Evolutionary conservation across 2,797 vertebrate genomes (phyloP).

Genomic region (Rousettus madagascariensis): DNA sequence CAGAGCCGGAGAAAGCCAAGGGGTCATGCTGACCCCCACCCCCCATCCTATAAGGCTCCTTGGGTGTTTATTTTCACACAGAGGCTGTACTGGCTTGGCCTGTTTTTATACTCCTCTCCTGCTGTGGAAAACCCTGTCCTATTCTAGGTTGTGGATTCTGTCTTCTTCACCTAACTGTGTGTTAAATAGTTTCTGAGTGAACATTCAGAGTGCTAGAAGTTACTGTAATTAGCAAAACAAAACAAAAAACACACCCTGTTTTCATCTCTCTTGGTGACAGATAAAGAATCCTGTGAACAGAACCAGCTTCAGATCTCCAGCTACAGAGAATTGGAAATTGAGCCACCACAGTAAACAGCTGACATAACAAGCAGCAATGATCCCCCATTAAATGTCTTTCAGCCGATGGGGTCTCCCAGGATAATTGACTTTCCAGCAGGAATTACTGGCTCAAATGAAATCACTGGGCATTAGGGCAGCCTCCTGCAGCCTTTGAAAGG

Average conservation of each 20-base stretch:
- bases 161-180: slow-evolving; percentile 16
- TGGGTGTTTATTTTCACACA: slow-evolving; percentile 67
- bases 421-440: slow-evolving; percentile 86
- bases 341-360: slow-evolving; percentile 81
- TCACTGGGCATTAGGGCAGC: slow-evolving; percentile 82
- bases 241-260: neutral
- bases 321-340: slow-evolving; percentile 69
- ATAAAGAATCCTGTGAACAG: slow-evolving; percentile 64
- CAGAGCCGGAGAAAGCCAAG: neutral
- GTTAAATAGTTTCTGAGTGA: slow-evolving; percentile 45
- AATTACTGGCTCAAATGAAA: slow-evolving; percentile 85
- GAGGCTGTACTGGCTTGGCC: neutral
- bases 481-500: slow-evolving; percentile 68
- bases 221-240: slow-evolving; percentile 59
- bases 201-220: slow-evolving; percentile 61
- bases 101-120: slow-evolving; percentile 58
- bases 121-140: slow-evolving; percentile 20
- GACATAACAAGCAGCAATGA: slow-evolving; percentile 83
- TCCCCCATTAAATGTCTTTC: slow-evolving; percentile 82
- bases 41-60: neutral
- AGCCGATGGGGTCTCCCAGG: slow-evolving; percentile 74
- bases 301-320: slow-evolving; percentile 54
- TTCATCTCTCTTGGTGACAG: slow-evolving; percentile 66
- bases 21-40: neutral
- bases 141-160: slow-evolving; percentile 55